Conservation (phyloP, 2,888 invertebrate species). For the Psylliodes chrysocephalus region DNA sequence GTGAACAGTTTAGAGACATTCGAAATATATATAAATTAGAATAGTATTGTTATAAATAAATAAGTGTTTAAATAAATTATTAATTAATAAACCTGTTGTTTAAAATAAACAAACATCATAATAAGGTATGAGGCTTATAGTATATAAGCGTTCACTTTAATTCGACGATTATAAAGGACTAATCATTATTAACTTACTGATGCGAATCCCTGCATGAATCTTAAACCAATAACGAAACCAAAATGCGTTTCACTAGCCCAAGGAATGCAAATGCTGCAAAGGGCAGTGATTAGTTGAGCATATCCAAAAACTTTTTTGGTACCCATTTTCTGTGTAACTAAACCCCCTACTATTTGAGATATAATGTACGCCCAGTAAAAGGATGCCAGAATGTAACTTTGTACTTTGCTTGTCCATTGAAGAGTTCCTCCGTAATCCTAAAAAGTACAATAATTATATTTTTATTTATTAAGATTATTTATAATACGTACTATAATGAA, state of each 20-base stretch:
- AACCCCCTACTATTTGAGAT: slow-evolving; percentile 75
- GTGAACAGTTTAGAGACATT: too few species aligned
- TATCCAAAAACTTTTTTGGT: slow-evolving; percentile 78
- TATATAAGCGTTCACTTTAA: too few species aligned
- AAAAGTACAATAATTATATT: slow-evolving; percentile 39
- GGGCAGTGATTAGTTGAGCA: slow-evolving; percentile 75
- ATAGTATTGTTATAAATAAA: too few species aligned
- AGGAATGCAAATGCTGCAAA: slow-evolving; percentile 75
- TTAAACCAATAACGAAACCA: slow-evolving; percentile 69
- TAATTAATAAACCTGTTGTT: too few species aligned
- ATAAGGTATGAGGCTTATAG: too few species aligned
- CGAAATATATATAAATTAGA: too few species aligned
- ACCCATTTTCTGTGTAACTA: slow-evolving; percentile 76
- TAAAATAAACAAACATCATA: too few species aligned
- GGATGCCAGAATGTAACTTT: slow-evolving; percentile 73
- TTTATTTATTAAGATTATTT: background rate
- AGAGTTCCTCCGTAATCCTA: slow-evolving; percentile 69
- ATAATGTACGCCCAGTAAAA: slow-evolving; percentile 81
- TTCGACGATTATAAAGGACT: too few species aligned
- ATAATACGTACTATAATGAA: too few species aligned
- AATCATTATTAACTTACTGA: slow-evolving; percentile 68
- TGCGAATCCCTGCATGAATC: slow-evolving; percentile 76
- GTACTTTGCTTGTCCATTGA: slow-evolving; percentile 73
- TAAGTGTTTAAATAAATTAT: too few species aligned
- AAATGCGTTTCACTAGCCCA: slow-evolving; percentile 72